Evolutionary conservation across 2,888 invertebrate species (phyloP), one percentile per base, ranked within the genome.

Genomic region (Xestoiulus laeticollis): DNA sequence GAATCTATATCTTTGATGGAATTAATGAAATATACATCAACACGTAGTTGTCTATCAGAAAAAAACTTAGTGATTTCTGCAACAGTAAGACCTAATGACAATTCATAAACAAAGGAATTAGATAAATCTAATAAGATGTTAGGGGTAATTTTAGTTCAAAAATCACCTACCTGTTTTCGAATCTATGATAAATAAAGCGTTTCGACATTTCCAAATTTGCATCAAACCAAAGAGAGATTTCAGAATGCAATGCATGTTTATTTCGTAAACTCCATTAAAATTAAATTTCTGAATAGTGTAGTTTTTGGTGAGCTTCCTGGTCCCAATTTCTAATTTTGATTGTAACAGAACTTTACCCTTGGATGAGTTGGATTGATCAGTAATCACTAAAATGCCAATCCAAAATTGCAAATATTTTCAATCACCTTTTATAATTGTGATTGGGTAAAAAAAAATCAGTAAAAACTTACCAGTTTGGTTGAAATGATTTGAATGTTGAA

Each of bases 1-100:
- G 59, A 59, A 59, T 59, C n/a, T n/a, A 59, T 59, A 59, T 59
- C 59, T 59, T n/a, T n/a, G 59, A n/a, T 59, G 59, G 59, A 59
- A 59, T 59, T 59, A 59, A 59, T 59, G 1, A 59, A 19, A 59
- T 19, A 6, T 6, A 26, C 68, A 26, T 68, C 26, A 6, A 26
- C 68, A 68, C 26, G 1, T 10, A 26, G 68, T 68, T 68, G 22
- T 68, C 26, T 68, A 26, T 2, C 26, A 68, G 59, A 16, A 59
- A 59, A 8, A 59, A 59, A 59, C n/a, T 2, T 59, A n/a, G n/a
- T 59, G 22, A 59, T 59, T 3, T 59, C 59, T 5, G 6, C 19
- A n/a, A n/a, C 19, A n/a, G 59, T 59, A 59, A 59, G 59, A 6
- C n/a, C 59, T 59, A 59, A n/a, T 48, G 48, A 48, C 48, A 48